Conservation (phyloP, 2,888 invertebrate genomes). For the Chalcis sispes region DNA sequence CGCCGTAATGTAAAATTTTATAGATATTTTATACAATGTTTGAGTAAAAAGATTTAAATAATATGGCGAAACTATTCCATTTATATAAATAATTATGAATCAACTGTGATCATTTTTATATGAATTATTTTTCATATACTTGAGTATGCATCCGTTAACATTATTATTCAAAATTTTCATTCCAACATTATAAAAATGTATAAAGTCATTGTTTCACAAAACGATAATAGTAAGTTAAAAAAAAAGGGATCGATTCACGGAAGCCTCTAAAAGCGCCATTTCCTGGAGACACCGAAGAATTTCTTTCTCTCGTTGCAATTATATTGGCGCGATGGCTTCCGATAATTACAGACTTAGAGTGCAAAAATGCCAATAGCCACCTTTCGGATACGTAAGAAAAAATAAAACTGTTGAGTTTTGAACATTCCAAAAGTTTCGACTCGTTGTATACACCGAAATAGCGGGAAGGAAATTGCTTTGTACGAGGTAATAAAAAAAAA, state of each 20-base stretch:
- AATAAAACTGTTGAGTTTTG: not conserved
- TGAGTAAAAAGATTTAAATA: too few species aligned
- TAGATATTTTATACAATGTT: not conserved
- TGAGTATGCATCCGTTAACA: too few species aligned
- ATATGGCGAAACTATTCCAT: too few species aligned
- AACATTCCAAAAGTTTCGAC: constrained; percentile 25
- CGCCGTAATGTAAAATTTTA: too few species aligned
- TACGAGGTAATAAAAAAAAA: constrained; percentile 10
- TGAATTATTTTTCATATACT: too few species aligned
- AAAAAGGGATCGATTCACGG: not conserved
- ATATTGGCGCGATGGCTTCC: not conserved
- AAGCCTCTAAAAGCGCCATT: constrained; percentile 28
- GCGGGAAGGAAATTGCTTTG: constrained; percentile 12
- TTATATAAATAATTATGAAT: too few species aligned
- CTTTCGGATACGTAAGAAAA: not conserved
- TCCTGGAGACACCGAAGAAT: not conserved
- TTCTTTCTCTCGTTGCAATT: not conserved
- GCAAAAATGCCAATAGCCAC: not conserved
- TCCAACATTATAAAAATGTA: too few species aligned
- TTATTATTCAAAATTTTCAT: too few species aligned
- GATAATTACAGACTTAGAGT: constrained; percentile 17
- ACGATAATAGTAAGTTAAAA: not conserved
- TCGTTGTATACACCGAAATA: constrained; percentile 26
- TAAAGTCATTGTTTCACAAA: too few species aligned
- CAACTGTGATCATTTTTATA: too few species aligned